Evolutionary conservation across 35 echinoderm and acorn worm species (phyloP), one percentile per base, ranked within the genome.

Genomic region (Anneissia japonica): DNA sequence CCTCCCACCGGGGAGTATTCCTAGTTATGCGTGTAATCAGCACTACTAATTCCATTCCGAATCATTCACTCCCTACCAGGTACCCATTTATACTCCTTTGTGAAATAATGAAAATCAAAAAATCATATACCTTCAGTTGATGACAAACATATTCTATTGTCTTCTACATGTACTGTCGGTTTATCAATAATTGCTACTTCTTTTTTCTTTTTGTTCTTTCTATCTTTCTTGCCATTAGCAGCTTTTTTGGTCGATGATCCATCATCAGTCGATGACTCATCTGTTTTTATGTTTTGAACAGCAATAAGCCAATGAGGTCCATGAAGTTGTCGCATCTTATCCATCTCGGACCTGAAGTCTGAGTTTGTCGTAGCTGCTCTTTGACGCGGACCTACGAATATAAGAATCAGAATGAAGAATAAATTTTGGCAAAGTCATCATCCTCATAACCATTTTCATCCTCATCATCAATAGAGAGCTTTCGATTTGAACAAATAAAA

Each of bases 251-350:
- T 12, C 21, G 19, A 64, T 6, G 1, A 2, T 64, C 51, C 51
- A 12, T 64, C 51, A 64, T 64, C 51, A 16, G 51, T 64, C 14
- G 40, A 43, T 64, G 51, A 64, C 26, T n/a, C 28, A 77, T 40
- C 6, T 64, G 11, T 21, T 87, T 38, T 79, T 93, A 93, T 73
- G 91, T 86, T 88, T 38, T 93, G 88, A 0, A 97, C 84, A 34
- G 94, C 85, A 13, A 90, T 81, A 35, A 97, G 46, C 94, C 94
- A 97, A 87, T 93, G 91, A 17, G 82, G 36, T 17, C 94, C 94
- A 72, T 90, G 91, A 74, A 82, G 74, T 74, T 97, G 77, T 12
- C 94, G 88, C 84, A 90, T 97, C 31, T 72, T 88, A 32, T 97
- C 94, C 84, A 85, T 78, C 46, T 97, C 88, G 2, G 51, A 64